Conservation (phyloP, 2,113 vertebrate species). For the Athene cunicularia region DNA sequence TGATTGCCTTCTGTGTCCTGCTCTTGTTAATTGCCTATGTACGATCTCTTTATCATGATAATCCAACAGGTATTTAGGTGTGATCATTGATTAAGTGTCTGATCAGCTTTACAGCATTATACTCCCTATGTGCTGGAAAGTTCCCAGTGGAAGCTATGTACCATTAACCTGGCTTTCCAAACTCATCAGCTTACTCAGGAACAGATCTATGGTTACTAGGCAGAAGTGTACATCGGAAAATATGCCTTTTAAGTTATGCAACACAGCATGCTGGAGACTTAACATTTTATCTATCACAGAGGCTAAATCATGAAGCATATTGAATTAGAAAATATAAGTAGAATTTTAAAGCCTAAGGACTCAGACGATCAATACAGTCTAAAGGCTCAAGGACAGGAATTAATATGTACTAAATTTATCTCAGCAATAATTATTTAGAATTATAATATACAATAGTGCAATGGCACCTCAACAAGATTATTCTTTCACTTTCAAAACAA, state of each 20-base stretch:
- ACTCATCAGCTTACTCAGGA: neutral
- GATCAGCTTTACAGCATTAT: neutral
- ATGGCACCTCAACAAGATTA: neutral
- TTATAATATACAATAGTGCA: neutral
- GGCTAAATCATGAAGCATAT: neutral
- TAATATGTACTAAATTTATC: neutral
- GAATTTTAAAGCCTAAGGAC: neutral
- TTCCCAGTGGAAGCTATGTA: neutral
- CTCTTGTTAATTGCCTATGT: neutral
- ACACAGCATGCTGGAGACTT: neutral
- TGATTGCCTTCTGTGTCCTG: accelerated
- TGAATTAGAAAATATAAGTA: neutral
- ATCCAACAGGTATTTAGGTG: neutral
- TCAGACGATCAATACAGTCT: neutral
- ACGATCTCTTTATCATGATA: neutral
- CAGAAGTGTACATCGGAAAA: neutral
- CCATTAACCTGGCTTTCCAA: neutral
- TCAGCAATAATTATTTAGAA: neutral
- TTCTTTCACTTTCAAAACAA: neutral
- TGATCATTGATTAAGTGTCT: neutral
- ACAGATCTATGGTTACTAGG: neutral
- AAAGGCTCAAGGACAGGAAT: neutral
- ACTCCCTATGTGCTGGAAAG: neutral
- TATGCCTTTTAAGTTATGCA: neutral
- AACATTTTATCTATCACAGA: neutral